phyloP scores from a whole-genome alignment of 1,140 invertebrate species.

The Alviniconcha marisindica region DNA sequence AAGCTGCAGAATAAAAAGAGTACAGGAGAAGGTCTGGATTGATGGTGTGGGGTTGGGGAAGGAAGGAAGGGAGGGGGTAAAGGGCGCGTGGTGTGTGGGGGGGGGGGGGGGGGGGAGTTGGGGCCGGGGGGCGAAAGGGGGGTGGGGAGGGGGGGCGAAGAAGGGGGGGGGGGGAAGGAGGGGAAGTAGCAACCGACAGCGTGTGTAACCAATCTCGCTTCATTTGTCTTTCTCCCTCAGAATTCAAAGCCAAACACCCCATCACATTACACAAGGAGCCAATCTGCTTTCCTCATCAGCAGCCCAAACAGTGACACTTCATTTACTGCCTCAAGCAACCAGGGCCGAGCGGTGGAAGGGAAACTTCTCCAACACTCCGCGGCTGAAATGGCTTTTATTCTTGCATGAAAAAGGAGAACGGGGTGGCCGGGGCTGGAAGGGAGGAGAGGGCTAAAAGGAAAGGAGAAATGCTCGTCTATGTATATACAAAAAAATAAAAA shows the following conservation, averaged over 20 bases:
- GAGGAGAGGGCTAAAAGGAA: too few relatives aligned
- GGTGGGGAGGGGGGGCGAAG: background rate
- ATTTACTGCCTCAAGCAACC: slow-evolving; percentile 12
- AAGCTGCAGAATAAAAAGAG: too few relatives aligned
- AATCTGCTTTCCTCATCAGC: slow-evolving; percentile 37
- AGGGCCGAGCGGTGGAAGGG: too few relatives aligned
- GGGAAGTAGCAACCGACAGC: background rate
- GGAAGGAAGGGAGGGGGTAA: too few relatives aligned
- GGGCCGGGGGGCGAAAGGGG: background rate
- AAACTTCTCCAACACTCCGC: background rate
- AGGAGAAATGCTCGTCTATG: too few relatives aligned
- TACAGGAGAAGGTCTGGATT: too few relatives aligned
- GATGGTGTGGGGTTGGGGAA: too few relatives aligned
- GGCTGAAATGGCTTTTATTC: slow-evolving; percentile 2
- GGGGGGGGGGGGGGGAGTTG: background rate
- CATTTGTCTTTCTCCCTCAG: slow-evolving; percentile 32
- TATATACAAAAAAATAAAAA: too few relatives aligned
- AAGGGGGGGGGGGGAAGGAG: background rate
- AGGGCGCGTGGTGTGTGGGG: too few relatives aligned
- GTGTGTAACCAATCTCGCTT: slow-evolving; percentile 3
- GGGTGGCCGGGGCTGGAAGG: background rate
- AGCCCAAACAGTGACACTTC: slow-evolving; percentile 38
- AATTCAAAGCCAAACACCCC: slow-evolving; percentile 32
- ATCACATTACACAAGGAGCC: slow-evolving; percentile 37
- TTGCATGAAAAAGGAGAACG: background rate